Conservation (phyloP, 2,888 invertebrate species). For the Melanostoma scalare region DNA sequence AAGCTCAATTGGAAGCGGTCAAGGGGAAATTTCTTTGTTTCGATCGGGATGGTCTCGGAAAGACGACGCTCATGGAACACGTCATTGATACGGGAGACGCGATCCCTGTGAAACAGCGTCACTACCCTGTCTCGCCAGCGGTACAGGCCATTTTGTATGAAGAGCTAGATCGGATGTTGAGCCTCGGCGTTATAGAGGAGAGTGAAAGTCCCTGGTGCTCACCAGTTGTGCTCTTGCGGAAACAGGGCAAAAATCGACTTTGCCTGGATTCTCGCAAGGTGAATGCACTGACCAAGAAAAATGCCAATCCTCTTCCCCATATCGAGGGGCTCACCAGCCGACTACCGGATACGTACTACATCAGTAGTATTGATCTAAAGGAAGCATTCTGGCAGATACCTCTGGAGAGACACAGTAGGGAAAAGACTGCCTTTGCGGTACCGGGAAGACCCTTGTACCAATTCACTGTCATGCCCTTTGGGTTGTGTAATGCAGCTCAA, state of each 20-base stretch:
- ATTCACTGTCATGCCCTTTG: too few species aligned
- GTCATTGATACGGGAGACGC: slow-evolving; percentile 58
- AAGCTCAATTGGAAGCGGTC: not conserved
- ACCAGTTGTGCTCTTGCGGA: slow-evolving; percentile 65
- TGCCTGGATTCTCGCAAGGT: not conserved
- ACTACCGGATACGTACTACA: too few species aligned
- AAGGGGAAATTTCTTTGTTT: not conserved
- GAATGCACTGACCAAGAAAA: too few species aligned
- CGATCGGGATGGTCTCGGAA: slow-evolving; percentile 25
- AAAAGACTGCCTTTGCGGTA: slow-evolving; percentile 38
- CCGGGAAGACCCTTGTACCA: too few species aligned
- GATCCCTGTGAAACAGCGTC: slow-evolving; percentile 14
- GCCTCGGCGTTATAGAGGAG: too few species aligned
- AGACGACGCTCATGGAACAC: not conserved
- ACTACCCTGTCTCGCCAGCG: too few species aligned
- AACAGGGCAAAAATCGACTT: slow-evolving; percentile 68
- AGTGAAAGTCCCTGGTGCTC: too few species aligned
- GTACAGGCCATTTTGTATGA: too few species aligned
- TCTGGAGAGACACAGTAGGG: slow-evolving; percentile 9
- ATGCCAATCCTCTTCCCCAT: too few species aligned
- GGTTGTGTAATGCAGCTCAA: slow-evolving; percentile 64
- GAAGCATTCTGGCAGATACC: slow-evolving; percentile 1
- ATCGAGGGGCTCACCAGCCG: too few species aligned
- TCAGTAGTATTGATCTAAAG: too few species aligned
- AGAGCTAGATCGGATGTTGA: too few species aligned